Percentiles rank a stretch among this genome's conserved stretches.
These are phyloP conservation scores for Nesoenas mayeri DNA, from an alignment of 2,113 vertebrate species.

Conservation along the genomic window DNA sequence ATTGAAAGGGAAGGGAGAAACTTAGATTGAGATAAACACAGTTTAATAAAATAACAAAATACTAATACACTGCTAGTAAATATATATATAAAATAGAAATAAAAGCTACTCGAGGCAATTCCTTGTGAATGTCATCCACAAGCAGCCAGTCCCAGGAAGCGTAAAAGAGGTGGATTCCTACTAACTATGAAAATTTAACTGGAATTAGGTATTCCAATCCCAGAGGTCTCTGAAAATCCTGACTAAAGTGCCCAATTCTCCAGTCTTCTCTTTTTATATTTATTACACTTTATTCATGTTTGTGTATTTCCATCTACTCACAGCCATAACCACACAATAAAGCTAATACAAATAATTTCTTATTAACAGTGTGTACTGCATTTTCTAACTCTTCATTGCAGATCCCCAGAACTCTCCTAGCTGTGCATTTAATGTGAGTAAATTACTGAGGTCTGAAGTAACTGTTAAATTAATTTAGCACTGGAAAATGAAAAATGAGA, in stretches of 20 bases:
- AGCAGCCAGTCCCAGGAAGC: no score
- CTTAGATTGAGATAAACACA: no score
- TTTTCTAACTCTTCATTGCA: not conserved
- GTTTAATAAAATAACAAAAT: no score
- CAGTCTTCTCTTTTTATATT: not conserved
- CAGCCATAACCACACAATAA: not conserved
- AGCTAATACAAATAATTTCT: not conserved
- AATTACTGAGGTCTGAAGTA: slow-evolving; percentile 21
- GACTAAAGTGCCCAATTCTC: rapidly evolving
- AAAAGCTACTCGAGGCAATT: no score
- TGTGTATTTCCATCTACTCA: not conserved
- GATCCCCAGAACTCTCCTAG: not conserved
- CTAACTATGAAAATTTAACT: not conserved
- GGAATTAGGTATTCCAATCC: not conserved
- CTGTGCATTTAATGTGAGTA: not conserved
- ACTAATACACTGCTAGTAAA: no score
- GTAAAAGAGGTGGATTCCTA: not conserved
- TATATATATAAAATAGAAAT: no score
- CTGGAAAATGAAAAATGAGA: not conserved
- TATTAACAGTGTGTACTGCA: not conserved
- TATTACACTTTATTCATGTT: not conserved
- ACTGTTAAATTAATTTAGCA: slow-evolving; percentile 35
- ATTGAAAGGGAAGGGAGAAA: no score
- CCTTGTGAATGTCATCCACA: no score
- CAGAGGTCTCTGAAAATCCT: not conserved